Evolutionary conservation across 2,113 vertebrate genomes (phyloP), one percentile per base, ranked within the genome.

Genomic region (Dinomys branickii): DNA sequence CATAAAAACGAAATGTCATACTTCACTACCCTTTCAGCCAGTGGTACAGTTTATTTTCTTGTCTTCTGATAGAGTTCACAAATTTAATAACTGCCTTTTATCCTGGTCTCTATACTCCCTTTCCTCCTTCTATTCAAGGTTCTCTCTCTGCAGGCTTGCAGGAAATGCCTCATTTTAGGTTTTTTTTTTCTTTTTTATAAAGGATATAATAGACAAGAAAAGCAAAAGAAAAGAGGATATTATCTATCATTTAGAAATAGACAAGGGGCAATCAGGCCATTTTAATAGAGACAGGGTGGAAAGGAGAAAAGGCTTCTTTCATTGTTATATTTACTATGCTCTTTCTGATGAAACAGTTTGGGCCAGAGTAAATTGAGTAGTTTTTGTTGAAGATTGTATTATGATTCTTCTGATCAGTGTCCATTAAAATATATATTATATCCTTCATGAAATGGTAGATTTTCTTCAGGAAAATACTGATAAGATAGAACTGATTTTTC

Each of bases 51-150:
- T 98, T 98, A 99, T 99, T 99, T 99, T 98, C 97, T 97, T 98
- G 97, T 98, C 97, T 98, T 91, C 96, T 97, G 97, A 98, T 98
- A 98, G 97, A 98, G 97, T 98, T 98, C 98, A 98, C 98, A 98
- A 98, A 99, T 99, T 98, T 98, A 99, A 98, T 99, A 99, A 98
- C 97, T 98, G 97, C 96, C 97, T 98, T 98, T 98, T 98, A 98
- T 98, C 97, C 97, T 97, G 91, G 95, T 97, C 97, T 98, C 98
- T 96, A 85, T 97, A 89, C 98, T 98, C 96, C 97, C 80, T 98
- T 98, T 98, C 95, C 97, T 97, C 81, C 96, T 98, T 93, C 97
- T 98, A 96, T 98, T 98, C 98, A 95, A 77, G 82, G 95, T 97
- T 95, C 69, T 61, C 97, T 98, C 97, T 98, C 78, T 97, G 89